These are phyloP conservation scores for Herpetotheres cachinnans DNA, from an alignment of 2,113 vertebrate genomes.

Conservation along the genomic window DNA sequence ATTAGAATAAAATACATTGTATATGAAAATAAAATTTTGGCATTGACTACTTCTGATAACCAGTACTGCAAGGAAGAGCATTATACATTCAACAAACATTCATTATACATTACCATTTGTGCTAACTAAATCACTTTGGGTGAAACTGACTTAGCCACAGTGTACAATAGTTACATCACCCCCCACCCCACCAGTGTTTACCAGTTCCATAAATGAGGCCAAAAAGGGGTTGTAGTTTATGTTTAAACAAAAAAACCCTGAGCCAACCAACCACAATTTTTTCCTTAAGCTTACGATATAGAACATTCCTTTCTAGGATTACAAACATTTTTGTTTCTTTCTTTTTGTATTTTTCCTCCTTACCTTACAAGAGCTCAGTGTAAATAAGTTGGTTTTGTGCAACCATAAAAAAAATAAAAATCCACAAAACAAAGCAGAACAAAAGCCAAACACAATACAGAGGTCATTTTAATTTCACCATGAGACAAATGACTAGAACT, in stretches of 20 bases:
- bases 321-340: background rate
- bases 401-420: background rate
- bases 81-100: background rate
- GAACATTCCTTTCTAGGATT: background rate
- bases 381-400: background rate
- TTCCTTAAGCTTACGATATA: background rate
- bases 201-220: background rate
- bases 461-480: constrained; percentile 39
- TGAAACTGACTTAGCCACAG: background rate
- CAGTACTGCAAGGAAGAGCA: background rate
- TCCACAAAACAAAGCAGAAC: background rate
- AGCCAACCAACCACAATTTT: background rate
- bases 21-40: constrained; percentile 3
- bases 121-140: background rate
- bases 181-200: background rate
- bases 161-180: background rate
- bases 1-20: constrained; percentile 36
- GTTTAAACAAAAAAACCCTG: background rate
- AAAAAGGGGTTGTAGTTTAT: background rate
- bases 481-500: background rate
- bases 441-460: background rate
- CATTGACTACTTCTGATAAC: background rate
- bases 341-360: background rate
- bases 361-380: background rate
- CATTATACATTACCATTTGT: background rate